Base-by-base conservation (phyloP, 2,797 vertebrate genomes). In the Odontamblyopus rebecca region DNA sequence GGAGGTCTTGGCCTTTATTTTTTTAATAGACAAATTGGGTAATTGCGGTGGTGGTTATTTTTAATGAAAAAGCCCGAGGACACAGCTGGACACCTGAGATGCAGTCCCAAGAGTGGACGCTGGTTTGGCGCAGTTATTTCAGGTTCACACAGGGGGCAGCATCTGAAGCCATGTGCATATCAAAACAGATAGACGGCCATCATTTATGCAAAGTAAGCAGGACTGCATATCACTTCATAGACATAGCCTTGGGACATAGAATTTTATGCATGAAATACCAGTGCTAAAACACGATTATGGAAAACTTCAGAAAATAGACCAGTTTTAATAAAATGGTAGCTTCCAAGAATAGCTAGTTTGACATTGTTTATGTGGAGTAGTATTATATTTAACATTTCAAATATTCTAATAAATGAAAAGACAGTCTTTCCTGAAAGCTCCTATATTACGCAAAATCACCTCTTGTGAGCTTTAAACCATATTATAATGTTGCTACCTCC, bases 81-180 rank as follows among this genome's bases (percentile, higher is more conserved):
- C 85, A 78, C 86, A 90, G 89, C 87, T 83, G 86, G 86, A 87
- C 80, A 84, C 78, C 79, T 76, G 73, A 83, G 81, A 88, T 69
- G 68, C 72, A 76, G 76, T 78, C 80, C 72, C 73, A 38, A n/a
- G 69, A 53, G 78, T 72, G 72, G 82, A 75, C 66, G 76, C 85
- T 77, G 71, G 69, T 76, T 16, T 30, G 63, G 67, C 74, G 57
- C 56, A 41, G 75, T 73, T 72, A 80, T 71, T 85, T 73, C 61
- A 53, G 53, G 70, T 65, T 82, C 85, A 76, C 83, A 82, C 73
- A 68, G 53, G 73, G 72, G 51, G 63, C 27, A 70, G 73, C 63
- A 66, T 74, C 61, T 26, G 79, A 77, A 81, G 30, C 61, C 66
- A 35, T 1, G 56, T 18, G 61, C 82, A 79, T 65, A 79, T 79